Percentiles rank a stretch among this genome's conserved stretches.
These are phyloP conservation scores for Limanda limanda DNA, from an alignment of 2,113 vertebrate genomes.

Conservation along the genomic window DNA sequence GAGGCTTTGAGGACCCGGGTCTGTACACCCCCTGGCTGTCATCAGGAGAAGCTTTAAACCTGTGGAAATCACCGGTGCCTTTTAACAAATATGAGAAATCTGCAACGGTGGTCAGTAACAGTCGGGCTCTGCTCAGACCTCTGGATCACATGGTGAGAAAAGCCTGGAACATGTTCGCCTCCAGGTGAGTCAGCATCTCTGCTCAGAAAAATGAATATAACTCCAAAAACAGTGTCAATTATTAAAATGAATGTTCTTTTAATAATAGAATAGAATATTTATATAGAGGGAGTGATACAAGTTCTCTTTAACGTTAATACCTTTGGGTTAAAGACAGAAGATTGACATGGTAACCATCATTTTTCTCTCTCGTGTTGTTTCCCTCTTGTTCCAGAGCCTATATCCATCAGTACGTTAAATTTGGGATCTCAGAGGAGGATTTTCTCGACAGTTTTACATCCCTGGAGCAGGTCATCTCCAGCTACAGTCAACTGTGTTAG, in stretches of 20 bases:
- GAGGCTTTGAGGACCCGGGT: constrained; percentile 85
- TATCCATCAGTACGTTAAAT: constrained; percentile 93
- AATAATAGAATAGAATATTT: neutral
- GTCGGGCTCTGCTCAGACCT: constrained; percentile 90
- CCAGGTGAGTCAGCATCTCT: constrained; percentile 85
- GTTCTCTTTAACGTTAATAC: neutral
- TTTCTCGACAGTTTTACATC: constrained; percentile 93
- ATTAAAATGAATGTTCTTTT: neutral
- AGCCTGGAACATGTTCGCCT: constrained; percentile 99
- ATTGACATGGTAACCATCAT: no score
- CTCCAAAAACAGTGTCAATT: neutral
- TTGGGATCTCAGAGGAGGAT: constrained; percentile 93
- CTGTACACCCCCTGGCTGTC: constrained; percentile 92
- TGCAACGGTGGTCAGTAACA: constrained; percentile 93
- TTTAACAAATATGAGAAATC: constrained; percentile 95
- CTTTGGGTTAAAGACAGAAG: no score
- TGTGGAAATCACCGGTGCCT: constrained; percentile 88
- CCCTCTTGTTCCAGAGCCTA: constrained; percentile 86
- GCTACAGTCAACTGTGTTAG: constrained; percentile 86
- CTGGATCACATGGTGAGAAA: constrained; percentile 91
- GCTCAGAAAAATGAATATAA: neutral
- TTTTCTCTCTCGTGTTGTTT: neutral
- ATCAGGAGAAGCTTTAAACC: constrained; percentile 79
- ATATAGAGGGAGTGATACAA: neutral
- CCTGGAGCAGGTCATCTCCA: constrained; percentile 94